Conservation (phyloP, 2,888 invertebrate genomes). For the Pristionchus japonicus region DNA sequence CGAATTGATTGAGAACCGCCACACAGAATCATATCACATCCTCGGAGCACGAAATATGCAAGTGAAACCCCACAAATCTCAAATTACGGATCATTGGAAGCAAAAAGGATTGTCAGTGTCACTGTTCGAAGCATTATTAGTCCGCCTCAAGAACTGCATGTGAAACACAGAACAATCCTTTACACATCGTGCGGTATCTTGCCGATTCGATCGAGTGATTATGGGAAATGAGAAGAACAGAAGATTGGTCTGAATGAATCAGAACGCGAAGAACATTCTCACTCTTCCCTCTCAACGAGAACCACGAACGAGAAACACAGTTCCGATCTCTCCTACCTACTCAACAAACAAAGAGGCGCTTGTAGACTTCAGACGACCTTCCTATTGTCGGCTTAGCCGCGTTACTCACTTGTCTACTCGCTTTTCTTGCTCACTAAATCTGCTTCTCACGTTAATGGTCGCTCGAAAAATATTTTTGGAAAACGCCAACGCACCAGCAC, state of each 20-base stretch:
- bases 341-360: background rate
- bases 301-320: conserved; percentile 2
- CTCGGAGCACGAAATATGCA: background rate
- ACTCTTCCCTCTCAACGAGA: background rate
- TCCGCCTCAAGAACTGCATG: too few species aligned
- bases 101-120: too few species aligned
- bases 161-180: too few species aligned
- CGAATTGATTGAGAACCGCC: too few species aligned
- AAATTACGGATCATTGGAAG: too few species aligned
- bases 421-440: background rate
- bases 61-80: background rate
- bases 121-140: too few species aligned
- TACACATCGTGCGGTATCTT: too few species aligned
- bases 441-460: too few species aligned
- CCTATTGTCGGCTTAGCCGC: background rate
- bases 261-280: background rate
- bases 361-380: conserved; percentile 14
- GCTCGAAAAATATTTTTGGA: too few species aligned
- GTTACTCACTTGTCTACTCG: background rate
- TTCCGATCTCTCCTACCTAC: background rate
- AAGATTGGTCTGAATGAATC: background rate
- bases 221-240: too few species aligned
- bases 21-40: background rate
- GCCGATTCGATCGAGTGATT: too few species aligned
- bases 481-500: too few species aligned